Base-by-base conservation (phyloP, 2,113 vertebrate genomes). In the Ptychochromis oligacanthus region DNA sequence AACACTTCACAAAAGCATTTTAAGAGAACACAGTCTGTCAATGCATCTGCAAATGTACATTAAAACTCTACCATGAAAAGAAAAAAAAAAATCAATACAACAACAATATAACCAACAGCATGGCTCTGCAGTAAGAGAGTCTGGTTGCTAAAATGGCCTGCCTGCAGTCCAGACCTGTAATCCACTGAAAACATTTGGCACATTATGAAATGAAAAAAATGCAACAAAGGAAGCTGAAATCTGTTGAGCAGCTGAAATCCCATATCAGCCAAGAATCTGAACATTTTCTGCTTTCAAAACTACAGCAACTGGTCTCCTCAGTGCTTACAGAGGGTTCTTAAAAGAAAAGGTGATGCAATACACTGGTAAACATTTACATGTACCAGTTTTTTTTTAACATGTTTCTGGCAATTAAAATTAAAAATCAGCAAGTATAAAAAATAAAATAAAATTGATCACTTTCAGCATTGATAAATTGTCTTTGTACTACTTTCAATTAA, bases 141-240 rank as follows among this genome's bases (percentile, higher is more conserved):
- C 6, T 54, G 46, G 46, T 14, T 72, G 67, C 46, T 54, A 72
- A 54, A 34, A 52, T 72, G 46, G 46, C 67, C 67, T 54, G 67
- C 46, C 67, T 72, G 67, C 46, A 72, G 67, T 14, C 67, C 67
- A 72, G 67, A 34, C 18, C 67, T 72, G 67, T 54, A 72, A 72
- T 26, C 46, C 46, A 9, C 4, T 52, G 67, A 54, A 49, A 72
- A 72, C 26, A 72, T 72, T 72, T 54, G 67, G 67, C 67, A 72
- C 46, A 54, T 54, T 49, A 72, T 54, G 67, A 72, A 72, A 72
- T 54, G 46, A 72, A 72, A 55, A n/a, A 72, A 72, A 72, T 34
- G 17, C 26, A 54, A 54, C 67, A 72, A 54, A 54, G 67, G 49
- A 14, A 34, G 26, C 46, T 34, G 46, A 54, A 72, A 54, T 72